These are phyloP conservation scores for Mus minutoides DNA, from an alignment of 2,797 vertebrate species.

Conservation along the genomic window DNA sequence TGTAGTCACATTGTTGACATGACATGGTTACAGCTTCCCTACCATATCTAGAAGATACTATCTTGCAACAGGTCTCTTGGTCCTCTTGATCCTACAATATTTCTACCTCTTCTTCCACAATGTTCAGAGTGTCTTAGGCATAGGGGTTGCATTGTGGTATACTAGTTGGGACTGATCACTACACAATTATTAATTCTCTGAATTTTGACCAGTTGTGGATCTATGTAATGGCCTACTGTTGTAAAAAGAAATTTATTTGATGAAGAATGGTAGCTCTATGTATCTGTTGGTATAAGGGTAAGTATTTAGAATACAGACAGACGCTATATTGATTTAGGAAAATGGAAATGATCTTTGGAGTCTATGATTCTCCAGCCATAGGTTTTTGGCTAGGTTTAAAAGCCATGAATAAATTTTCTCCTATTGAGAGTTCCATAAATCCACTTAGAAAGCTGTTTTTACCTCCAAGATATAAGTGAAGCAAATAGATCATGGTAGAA, in stretches of 20 bases:
- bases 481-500: neutral
- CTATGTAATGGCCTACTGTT: no score
- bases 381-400: neutral
- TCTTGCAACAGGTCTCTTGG: neutral
- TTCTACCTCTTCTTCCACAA: neutral
- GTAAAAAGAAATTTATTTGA: neutral
- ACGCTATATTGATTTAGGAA: neutral
- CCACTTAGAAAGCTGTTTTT: neutral
- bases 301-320: neutral
- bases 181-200: no score
- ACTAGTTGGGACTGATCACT: neutral
- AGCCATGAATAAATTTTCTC: neutral
- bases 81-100: no score
- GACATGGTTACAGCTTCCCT: no score
- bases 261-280: no score
- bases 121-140: neutral
- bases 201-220: no score
- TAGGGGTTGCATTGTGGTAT: no score
- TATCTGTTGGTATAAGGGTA: neutral
- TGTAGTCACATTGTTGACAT: neutral
- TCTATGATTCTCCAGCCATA: neutral
- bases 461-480: neutral
- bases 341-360: neutral
- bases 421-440: neutral
- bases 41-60: neutral